Percentiles rank a stretch among this genome's conserved stretches.
Conservation (phyloP, 2,113 vertebrate genomes). For the Xiphophorus hellerii region DNA sequence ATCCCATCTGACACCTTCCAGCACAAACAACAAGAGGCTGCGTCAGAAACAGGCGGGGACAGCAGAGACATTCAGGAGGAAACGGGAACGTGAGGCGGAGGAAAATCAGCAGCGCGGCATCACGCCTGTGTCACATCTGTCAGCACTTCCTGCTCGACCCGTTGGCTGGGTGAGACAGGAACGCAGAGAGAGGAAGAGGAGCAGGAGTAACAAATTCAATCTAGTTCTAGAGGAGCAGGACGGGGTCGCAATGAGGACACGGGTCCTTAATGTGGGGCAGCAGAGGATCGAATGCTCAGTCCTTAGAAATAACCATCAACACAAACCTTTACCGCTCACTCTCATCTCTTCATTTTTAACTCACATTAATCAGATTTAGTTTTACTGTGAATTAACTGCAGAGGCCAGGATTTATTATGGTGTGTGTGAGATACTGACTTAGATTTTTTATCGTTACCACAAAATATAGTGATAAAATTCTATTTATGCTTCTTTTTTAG, state of each 20-base stretch:
- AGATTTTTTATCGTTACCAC: too few relatives aligned
- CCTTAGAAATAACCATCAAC: background rate
- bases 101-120: constrained; percentile 35
- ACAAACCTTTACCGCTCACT: background rate
- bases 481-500: too few relatives aligned
- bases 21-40: constrained; percentile 27
- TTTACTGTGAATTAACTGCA: background rate
- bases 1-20: constrained; percentile 36
- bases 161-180: constrained; percentile 27
- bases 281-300: background rate
- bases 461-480: too few relatives aligned
- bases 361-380: background rate
- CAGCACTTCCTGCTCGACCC: constrained; percentile 45
- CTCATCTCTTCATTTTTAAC: background rate
- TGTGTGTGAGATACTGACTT: too few relatives aligned
- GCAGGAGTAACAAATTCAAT: background rate
- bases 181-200: constrained; percentile 3
- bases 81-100: constrained; percentile 1
- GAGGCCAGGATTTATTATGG: background rate
- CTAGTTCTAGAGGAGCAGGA: background rate
- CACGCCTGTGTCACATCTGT: constrained; percentile 58
- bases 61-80: constrained; percentile 7
- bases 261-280: background rate
- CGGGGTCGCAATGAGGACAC: background rate
- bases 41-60: constrained; percentile 9